These are phyloP conservation scores for Andrena minutula DNA, from an alignment of 2,888 invertebrate genomes.

Conservation along the genomic window DNA sequence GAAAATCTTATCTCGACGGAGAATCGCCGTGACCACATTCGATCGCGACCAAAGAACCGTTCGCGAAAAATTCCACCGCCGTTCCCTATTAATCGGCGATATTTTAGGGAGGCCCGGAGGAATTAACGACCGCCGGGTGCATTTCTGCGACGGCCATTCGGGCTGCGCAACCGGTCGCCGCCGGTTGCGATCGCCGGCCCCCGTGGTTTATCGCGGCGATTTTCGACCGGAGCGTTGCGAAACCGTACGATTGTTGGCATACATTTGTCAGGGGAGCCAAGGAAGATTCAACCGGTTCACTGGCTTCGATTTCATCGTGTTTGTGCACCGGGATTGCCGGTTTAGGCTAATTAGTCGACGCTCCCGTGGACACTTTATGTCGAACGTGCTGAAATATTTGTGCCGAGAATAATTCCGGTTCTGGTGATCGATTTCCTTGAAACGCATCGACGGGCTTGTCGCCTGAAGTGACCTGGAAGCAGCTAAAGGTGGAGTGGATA, in stretches of 20 bases:
- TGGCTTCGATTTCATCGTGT: conserved; percentile 16
- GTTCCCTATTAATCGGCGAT: conserved; percentile 48
- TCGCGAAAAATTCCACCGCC: conserved; percentile 43
- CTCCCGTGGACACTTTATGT: background rate
- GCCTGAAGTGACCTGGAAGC: no score
- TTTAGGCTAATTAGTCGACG: conserved; percentile 38
- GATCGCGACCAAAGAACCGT: conserved; percentile 41
- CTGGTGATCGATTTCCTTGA: no score
- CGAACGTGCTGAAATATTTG: background rate
- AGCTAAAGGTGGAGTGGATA: no score
- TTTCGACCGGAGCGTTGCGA: conserved; percentile 63
- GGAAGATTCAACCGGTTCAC: conserved; percentile 47
- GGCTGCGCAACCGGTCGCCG: background rate
- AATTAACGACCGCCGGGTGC: conserved; percentile 42
- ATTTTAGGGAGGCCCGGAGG: conserved; percentile 31
- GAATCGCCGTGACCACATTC: background rate
- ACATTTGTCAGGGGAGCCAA: conserved; percentile 44
- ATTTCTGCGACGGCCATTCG: background rate
- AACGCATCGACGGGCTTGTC: no score
- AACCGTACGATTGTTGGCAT: conserved; percentile 68
- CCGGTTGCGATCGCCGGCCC: conserved; percentile 7
- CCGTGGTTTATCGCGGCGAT: conserved; percentile 57
- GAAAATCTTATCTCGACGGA: conserved; percentile 2
- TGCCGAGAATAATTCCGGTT: no score
- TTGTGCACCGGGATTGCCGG: background rate